Evolutionary conservation across 2,113 vertebrate species (phyloP).

Genomic region (Pongo pygmaeus): DNA sequence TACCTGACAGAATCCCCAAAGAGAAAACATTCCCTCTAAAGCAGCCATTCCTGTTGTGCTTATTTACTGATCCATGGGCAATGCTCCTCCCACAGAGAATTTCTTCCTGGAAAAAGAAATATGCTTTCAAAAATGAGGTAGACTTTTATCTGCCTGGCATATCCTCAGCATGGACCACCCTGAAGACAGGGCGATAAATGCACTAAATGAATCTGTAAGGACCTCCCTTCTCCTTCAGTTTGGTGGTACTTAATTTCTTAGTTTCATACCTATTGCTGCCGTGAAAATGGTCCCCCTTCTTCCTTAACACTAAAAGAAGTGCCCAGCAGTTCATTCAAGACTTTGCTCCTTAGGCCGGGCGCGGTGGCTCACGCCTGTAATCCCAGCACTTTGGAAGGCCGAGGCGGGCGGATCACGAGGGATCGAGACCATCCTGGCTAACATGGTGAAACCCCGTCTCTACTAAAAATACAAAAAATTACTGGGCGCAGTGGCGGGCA

Average conservation of each 20-base stretch:
- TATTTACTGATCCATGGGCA: conserved; percentile 39
- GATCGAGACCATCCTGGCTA: too few species aligned
- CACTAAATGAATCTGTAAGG: conserved; percentile 19
- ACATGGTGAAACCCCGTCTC: too few species aligned
- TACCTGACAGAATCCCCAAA: not conserved
- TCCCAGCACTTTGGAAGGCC: too few species aligned
- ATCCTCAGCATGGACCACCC: not conserved
- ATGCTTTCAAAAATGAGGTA: conserved; percentile 14
- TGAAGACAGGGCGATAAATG: conserved; percentile 45
- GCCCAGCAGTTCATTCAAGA: conserved; percentile 47
- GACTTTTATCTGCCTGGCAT: conserved; percentile 33
- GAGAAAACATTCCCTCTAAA: not conserved
- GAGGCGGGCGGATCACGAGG: too few species aligned
- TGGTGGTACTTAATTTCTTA: conserved; percentile 45
- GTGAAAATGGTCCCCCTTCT: conserved; percentile 25
- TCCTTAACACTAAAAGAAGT: conserved; percentile 48
- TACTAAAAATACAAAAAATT: too few species aligned
- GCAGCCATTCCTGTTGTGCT: not conserved
- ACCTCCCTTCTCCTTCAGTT: not conserved
- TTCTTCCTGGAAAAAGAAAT: conserved; percentile 35
- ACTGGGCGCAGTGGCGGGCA: too few species aligned
- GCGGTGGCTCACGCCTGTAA: too few species aligned
- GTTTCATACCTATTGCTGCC: conserved; percentile 42
- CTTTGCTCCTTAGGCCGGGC: not conserved
- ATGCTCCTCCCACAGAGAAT: not conserved